Conservation (phyloP, 2,113 vertebrate species). For the Bubalus kerabau region DNA sequence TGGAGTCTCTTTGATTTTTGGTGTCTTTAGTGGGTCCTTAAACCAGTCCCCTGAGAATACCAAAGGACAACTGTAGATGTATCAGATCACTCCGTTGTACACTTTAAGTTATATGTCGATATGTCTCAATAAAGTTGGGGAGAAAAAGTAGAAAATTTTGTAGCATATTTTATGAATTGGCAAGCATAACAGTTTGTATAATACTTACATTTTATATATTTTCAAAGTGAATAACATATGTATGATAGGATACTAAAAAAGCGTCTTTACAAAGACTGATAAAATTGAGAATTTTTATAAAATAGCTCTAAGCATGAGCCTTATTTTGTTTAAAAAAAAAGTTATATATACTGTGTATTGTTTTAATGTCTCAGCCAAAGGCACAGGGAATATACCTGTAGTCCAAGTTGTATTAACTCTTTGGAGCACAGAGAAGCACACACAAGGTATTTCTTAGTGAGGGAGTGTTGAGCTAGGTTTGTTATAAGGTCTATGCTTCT, state of each 20-base stretch:
- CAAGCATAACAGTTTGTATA: background rate
- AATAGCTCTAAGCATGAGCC: background rate
- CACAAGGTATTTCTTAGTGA: background rate
- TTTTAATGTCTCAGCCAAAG: background rate
- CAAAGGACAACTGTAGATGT: background rate
- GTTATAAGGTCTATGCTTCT: background rate
- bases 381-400: background rate
- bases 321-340: background rate
- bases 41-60: background rate
- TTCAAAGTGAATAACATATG: background rate
- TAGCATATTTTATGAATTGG: background rate
- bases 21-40: background rate
- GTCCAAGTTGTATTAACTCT: background rate
- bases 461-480: fast-evolving
- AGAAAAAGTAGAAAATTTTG: background rate
- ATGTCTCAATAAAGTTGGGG: background rate
- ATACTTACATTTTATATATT: background rate
- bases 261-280: background rate
- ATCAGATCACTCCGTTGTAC: background rate
- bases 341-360: background rate
- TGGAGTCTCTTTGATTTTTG: background rate
- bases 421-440: background rate
- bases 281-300: background rate
- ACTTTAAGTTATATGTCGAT: background rate
- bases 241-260: background rate